Evolutionary conservation across 2,797 vertebrate species (phyloP).

Genomic region (Spondyliosoma cantharus): DNA sequence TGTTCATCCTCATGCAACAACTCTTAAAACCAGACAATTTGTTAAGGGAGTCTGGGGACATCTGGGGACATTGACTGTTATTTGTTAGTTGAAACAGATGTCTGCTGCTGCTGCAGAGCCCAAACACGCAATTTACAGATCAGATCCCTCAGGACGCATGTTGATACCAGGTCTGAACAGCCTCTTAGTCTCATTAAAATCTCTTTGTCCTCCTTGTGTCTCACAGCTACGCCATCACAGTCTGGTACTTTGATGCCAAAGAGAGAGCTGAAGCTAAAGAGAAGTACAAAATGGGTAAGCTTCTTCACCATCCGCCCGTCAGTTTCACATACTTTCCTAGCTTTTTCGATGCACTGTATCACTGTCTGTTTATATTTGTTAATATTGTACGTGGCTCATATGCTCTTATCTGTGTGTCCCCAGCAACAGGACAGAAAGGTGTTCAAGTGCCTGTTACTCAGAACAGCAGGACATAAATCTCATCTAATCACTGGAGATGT

Average conservation of each 20-base stretch:
- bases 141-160: no score
- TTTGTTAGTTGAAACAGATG: no score
- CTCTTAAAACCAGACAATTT: no score
- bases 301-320: neutral
- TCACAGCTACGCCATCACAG: constrained; percentile 90
- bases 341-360: neutral
- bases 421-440: constrained; percentile 89
- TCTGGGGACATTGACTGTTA: no score
- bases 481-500: constrained; percentile 65
- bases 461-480: constrained; percentile 83
- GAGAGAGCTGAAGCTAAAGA: constrained; percentile 92
- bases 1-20: no score
- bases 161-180: no score
- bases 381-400: constrained; percentile 17
- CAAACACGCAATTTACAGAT: no score
- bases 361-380: constrained; percentile 14
- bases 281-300: constrained; percentile 89
- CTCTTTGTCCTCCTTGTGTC: constrained; percentile 31
- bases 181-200: neutral
- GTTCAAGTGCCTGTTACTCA: constrained; percentile 88
- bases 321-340: neutral
- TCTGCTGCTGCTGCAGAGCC: no score
- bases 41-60: no score
- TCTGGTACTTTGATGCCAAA: constrained; percentile 97
- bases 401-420: constrained; percentile 48